These are phyloP conservation scores for Latrodectus hesperus DNA, from an alignment of 2,888 invertebrate species.

Conservation along the genomic window DNA sequence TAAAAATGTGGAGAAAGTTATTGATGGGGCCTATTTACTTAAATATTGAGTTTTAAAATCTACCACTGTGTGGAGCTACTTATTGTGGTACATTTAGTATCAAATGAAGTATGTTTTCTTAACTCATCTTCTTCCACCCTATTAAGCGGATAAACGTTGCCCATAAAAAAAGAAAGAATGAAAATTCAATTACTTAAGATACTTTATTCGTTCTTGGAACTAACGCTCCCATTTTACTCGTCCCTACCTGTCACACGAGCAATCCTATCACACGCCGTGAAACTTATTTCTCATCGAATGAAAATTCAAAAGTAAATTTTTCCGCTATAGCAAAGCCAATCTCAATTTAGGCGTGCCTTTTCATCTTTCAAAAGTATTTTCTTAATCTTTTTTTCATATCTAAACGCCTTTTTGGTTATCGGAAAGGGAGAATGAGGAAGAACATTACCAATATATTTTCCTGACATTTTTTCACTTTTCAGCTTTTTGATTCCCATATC, in stretches of 20 bases:
- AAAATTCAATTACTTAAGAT: background rate
- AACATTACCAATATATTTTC: background rate
- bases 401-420: background rate
- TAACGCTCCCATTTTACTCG: background rate
- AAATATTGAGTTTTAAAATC: no score
- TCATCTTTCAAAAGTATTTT: background rate
- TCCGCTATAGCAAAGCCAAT: conserved; percentile 7
- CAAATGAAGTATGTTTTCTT: no score
- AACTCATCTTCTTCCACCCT: no score
- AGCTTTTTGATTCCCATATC: background rate
- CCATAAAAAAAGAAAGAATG: no score
- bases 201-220: background rate
- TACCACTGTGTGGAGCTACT: no score
- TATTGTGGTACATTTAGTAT: no score
- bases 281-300: background rate
- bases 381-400: conserved; percentile 5
- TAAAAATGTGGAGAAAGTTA: no score
- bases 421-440: background rate
- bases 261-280: background rate
- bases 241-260: background rate
- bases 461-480: background rate
- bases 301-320: background rate
- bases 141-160: no score
- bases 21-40: no score
- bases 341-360: conserved; percentile 15